A percentile compares a stretch with the other conserved stretches of the same genome.
These are phyloP conservation scores for Caenorhabditis tropicalis DNA, from an alignment of 1,140 invertebrate genomes.

Conservation along the genomic window DNA sequence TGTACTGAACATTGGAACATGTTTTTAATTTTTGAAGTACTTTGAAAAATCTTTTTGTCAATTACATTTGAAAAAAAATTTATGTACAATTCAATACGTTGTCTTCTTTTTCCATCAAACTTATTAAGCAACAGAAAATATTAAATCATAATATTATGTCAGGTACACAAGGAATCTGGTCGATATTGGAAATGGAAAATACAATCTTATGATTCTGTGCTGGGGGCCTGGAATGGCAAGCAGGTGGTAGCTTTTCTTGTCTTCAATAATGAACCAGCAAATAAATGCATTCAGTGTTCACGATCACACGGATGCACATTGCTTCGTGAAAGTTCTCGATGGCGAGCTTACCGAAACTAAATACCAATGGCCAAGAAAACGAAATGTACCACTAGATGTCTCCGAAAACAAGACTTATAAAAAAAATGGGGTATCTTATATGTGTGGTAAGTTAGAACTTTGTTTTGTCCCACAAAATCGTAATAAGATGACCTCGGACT, in stretches of 20 bases:
- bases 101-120: no score
- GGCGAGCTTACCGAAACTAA: slow-evolving; percentile 77
- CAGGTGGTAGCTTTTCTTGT: no score
- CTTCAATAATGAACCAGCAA: no score
- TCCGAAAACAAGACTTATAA: slow-evolving; percentile 78
- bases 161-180: slow-evolving; percentile 93
- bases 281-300: no score
- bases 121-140: no score
- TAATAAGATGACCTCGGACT: slow-evolving; percentile 85
- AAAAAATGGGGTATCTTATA: slow-evolving; percentile 86
- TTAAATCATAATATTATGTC: no score
- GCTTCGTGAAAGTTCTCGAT: slow-evolving; percentile 87
- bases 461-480: slow-evolving; percentile 44
- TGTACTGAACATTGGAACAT: no score
- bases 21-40: no score
- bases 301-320: slow-evolving; percentile 92
- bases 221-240: slow-evolving; percentile 87
- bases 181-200: slow-evolving; percentile 92
- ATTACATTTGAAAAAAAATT: no score
- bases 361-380: slow-evolving; percentile 79
- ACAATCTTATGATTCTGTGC: slow-evolving; percentile 94
- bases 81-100: no score
- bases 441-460: slow-evolving; percentile 80
- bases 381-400: slow-evolving; percentile 74
- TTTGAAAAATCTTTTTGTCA: no score